Evolutionary conservation across 2,888 invertebrate species (phyloP).

Genomic region (Diploptera punctata): DNA sequence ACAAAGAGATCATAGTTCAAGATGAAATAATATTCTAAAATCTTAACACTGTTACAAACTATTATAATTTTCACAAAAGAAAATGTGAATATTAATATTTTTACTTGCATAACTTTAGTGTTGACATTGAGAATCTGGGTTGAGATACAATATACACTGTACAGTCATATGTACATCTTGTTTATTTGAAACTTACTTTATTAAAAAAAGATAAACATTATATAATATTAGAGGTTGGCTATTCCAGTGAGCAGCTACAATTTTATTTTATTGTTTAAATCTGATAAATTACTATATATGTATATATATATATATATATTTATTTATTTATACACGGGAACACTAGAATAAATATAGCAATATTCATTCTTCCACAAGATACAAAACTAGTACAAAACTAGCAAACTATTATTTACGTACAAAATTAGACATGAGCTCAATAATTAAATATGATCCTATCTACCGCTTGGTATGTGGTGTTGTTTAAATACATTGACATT

Average conservation of each 20-base stretch:
- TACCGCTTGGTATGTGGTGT: conserved; percentile 35
- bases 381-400: conserved; percentile 67
- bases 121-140: neutral
- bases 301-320: too few species aligned
- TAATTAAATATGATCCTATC: conserved; percentile 45
- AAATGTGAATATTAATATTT: neutral
- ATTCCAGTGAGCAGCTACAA: conserved; percentile 14
- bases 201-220: neutral
- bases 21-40: conserved; percentile 14
- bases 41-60: neutral
- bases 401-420: conserved; percentile 58
- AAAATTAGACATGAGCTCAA: conserved; percentile 57
- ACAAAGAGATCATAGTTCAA: neutral
- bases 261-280: neutral
- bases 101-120: neutral
- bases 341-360: conserved; percentile 31
- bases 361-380: conserved; percentile 47
- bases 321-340: conserved; percentile 35
- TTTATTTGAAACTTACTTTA: conserved; percentile 7
- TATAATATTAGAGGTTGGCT: neutral
- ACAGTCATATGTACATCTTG: conserved; percentile 18
- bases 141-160: conserved; percentile 6
- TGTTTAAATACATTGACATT: conserved; percentile 12
- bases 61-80: conserved; percentile 12
- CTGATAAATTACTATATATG: conserved; percentile 15